Conservation (phyloP, 2,888 invertebrate genomes). For the Acronicta psi region DNA sequence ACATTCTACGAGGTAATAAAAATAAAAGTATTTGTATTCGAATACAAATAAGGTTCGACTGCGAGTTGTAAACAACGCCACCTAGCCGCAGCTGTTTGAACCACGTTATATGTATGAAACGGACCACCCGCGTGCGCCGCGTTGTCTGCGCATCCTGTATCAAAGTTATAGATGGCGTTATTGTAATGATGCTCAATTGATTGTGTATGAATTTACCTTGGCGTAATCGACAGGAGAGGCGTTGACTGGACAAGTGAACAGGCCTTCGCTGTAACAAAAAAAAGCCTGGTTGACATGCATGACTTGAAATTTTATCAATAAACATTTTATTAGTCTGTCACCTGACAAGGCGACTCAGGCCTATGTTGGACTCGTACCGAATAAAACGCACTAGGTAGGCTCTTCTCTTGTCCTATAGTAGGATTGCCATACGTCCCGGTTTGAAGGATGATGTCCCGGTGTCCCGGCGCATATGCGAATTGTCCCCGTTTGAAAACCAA, state of each 20-base stretch:
- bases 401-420: too few relatives aligned
- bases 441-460: too few relatives aligned
- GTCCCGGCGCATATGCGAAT: too few relatives aligned
- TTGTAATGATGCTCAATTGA: neutral
- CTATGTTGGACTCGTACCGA: too few relatives aligned
- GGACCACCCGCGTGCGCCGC: slow-evolving; percentile 65
- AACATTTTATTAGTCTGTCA: too few relatives aligned
- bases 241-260: slow-evolving; percentile 90
- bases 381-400: too few relatives aligned
- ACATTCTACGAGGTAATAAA: slow-evolving; percentile 59
- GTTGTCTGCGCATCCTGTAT: slow-evolving; percentile 35
- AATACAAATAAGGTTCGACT: slow-evolving; percentile 36
- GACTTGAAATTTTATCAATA: too few relatives aligned
- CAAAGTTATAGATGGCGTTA: slow-evolving; percentile 22
- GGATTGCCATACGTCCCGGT: too few relatives aligned
- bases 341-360: too few relatives aligned
- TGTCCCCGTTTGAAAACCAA: too few relatives aligned
- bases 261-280: slow-evolving; percentile 89
- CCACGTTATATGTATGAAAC: slow-evolving; percentile 56
- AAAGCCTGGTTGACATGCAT: too few relatives aligned
- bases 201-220: slow-evolving; percentile 80
- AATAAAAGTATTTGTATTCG: slow-evolving; percentile 33
- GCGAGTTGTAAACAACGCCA: slow-evolving; percentile 71
- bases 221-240: slow-evolving; percentile 90
- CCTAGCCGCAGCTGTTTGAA: slow-evolving; percentile 73